A percentile compares a stretch with the other conserved stretches of the same genome.
Evolutionary conservation across 2,113 vertebrate genomes (phyloP).

Genomic region (Pedetes capensis): DNA sequence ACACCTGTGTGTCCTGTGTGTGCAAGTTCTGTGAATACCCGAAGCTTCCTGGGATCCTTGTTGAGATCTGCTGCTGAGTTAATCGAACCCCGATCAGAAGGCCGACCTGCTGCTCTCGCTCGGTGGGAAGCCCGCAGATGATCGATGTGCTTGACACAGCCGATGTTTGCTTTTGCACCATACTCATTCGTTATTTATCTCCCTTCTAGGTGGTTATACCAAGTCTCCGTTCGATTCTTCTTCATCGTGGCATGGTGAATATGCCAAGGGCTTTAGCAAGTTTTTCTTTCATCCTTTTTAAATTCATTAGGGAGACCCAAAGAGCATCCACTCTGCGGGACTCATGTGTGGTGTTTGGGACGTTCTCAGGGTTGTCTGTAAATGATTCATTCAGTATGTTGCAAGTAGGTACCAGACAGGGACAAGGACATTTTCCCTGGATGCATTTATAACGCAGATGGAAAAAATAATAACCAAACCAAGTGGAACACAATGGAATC

Average conservation of each 20-base stretch:
- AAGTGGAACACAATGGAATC: constrained; percentile 32
- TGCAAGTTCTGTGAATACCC: not conserved
- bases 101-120: not conserved
- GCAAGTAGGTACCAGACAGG: not conserved
- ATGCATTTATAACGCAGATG: constrained; percentile 48
- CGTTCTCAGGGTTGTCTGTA: not conserved
- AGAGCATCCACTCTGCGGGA: not conserved
- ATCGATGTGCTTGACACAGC: not conserved
- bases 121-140: not conserved
- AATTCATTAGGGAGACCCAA: not conserved
- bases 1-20: not conserved
- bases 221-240: not conserved
- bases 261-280: not conserved
- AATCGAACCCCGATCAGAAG: not conserved
- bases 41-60: not conserved
- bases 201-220: not conserved
- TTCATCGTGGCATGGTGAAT: not conserved
- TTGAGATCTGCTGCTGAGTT: not conserved
- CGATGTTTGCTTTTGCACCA: constrained; percentile 15
- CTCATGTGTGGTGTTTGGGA: not conserved
- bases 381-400: constrained; percentile 18
- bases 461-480: constrained; percentile 46
- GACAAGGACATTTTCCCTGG: constrained; percentile 33
- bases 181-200: not conserved
- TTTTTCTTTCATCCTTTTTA: constrained; percentile 2